These are phyloP conservation scores for Eupithecia pulchellata DNA, from an alignment of 2,888 invertebrate genomes.

Conservation along the genomic window DNA sequence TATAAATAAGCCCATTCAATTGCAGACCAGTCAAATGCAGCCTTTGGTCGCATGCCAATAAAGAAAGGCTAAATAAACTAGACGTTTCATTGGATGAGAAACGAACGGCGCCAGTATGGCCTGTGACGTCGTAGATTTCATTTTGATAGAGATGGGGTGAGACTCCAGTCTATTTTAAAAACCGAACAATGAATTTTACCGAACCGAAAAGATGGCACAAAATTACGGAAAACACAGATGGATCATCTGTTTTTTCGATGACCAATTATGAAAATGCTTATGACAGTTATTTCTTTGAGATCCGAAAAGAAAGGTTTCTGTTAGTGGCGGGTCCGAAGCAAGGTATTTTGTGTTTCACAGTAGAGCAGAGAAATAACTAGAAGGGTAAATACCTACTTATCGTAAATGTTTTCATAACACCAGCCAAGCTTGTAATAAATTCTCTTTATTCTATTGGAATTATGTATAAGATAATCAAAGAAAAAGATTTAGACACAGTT, in stretches of 20 bases:
- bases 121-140: conserved; percentile 1
- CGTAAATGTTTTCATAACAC: conserved; percentile 4
- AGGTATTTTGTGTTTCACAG: conserved; percentile 1
- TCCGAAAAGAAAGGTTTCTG: not conserved
- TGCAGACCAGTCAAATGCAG: conserved; percentile 15
- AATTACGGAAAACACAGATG: not conserved
- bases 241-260: not conserved
- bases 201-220: not conserved
- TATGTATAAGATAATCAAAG: not conserved
- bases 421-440: not conserved
- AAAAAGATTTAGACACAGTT: not conserved
- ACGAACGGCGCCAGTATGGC: conserved; percentile 7
- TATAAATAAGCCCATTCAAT: conserved; percentile 3
- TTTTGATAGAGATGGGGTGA: conserved; percentile 1
- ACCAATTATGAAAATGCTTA: not conserved
- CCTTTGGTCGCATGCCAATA: conserved; percentile 29
- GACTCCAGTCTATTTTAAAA: not conserved
- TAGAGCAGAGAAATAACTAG: not conserved
- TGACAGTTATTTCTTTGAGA: not conserved
- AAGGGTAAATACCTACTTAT: too few species aligned
- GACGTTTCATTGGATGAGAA: not conserved
- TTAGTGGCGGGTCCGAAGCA: not conserved
- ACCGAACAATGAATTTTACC: not conserved
- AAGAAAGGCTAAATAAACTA: conserved; percentile 9
- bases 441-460: conserved; percentile 3